phyloP scores from a whole-genome alignment of 2,888 invertebrate genomes.

The Meandrusa payeni region DNA sequence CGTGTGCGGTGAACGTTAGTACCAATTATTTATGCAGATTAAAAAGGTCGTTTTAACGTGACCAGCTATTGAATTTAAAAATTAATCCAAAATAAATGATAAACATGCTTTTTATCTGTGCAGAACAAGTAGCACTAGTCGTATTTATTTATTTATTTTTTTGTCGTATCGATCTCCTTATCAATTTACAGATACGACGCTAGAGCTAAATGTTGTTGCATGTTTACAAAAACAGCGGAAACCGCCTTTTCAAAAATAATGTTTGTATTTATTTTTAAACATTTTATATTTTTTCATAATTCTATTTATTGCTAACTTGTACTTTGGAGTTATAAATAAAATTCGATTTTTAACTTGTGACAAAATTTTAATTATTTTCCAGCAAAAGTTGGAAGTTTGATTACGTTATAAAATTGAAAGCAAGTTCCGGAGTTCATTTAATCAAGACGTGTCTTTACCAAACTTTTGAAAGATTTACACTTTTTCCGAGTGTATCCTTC shows the following conservation, averaged over 20 bases:
- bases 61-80: too few relatives aligned
- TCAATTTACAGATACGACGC: constrained; percentile 6
- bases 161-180: constrained; percentile 6
- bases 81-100: too few relatives aligned
- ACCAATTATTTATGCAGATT: constrained; percentile 12
- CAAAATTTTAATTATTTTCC: constrained; percentile 21
- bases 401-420: constrained; percentile 21
- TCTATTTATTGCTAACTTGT: constrained; percentile 3
- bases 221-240: constrained; percentile 24
- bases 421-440: constrained; percentile 21
- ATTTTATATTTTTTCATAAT: background rate
- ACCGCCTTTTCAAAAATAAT: too few relatives aligned
- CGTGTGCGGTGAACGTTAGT: constrained; percentile 7
- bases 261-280: too few relatives aligned
- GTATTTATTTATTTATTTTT: constrained; percentile 9
- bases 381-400: constrained; percentile 10
- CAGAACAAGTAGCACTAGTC: too few relatives aligned
- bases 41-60: constrained; percentile 8
- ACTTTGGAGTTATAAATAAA: background rate
- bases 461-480: constrained; percentile 16
- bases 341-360: constrained; percentile 15
- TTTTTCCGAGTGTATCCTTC: constrained; percentile 14
- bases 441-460: constrained; percentile 15
- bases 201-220: constrained; percentile 14
- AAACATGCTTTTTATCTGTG: too few relatives aligned